Evolutionary conservation across 1,140 invertebrate species (phyloP).

Genomic region (Cyphomyrmex costatus): DNA sequence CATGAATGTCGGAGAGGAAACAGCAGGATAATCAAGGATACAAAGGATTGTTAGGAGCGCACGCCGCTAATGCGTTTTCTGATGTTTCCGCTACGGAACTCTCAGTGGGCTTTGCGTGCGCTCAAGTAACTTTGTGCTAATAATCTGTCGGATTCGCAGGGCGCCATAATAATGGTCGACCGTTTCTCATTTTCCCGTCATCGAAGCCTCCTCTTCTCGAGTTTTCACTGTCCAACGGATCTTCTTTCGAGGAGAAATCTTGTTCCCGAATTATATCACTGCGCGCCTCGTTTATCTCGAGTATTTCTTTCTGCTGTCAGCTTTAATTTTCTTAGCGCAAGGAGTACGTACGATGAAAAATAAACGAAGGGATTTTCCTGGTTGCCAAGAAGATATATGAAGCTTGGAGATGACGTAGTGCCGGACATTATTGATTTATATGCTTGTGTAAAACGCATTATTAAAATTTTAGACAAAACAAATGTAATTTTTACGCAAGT

Average conservation of each 20-base stretch:
- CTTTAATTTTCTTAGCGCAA: constrained; percentile 53
- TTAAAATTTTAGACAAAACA: constrained; percentile 1
- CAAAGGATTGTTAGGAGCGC: constrained; percentile 31
- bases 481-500: background rate
- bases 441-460: background rate
- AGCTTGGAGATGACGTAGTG: constrained; percentile 4
- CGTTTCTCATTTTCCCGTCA: constrained; percentile 54
- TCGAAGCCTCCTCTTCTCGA: constrained; percentile 14
- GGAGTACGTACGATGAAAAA: constrained; percentile 33
- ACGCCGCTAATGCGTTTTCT: constrained; percentile 53
- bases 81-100: constrained; percentile 32
- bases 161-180: constrained; percentile 32
- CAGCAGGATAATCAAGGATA: constrained; percentile 42
- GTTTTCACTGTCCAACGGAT: constrained; percentile 34
- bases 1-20: constrained; percentile 19
- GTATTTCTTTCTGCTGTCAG: constrained; percentile 36
- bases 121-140: constrained; percentile 53
- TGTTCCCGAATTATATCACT: constrained; percentile 42
- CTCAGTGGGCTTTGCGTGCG: constrained; percentile 30
- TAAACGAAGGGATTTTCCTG: constrained; percentile 7
- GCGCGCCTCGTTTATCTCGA: constrained; percentile 54
- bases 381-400: constrained; percentile 44
- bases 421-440: constrained; percentile 39
- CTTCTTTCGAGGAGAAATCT: background rate
- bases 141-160: constrained; percentile 50